Base-by-base conservation (phyloP, 1,140 invertebrate species). In the Globodera ellingtonae region DNA sequence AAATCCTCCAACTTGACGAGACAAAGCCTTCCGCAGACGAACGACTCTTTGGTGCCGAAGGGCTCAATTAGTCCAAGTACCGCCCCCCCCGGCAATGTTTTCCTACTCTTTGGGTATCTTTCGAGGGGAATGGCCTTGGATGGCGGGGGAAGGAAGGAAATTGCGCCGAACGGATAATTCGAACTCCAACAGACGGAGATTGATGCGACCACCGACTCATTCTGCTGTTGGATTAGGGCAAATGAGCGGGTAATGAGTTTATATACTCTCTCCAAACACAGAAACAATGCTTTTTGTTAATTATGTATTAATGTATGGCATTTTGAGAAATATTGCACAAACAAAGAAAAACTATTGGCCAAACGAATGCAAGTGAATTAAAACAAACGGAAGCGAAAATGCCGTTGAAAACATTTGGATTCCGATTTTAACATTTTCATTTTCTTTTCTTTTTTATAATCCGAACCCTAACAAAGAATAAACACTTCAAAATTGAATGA, bases 21-120 rank as follows among this genome's bases (percentile, higher is more conserved):
- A 62, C 56, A 62, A 62, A 62, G 56, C 56, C 56, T 62, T 62
- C 15, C 56, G 56, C 56, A 35, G 35, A 35, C 35, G 56, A 62
- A 10, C 10, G 56, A 62, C 56, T 62, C 56, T 62, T 62, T 62
- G 10, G 56, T 15, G 56, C 56, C 56, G 56, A 62, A 62, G 56
- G 56, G 56, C 56, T 62, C 56, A 62, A 62, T 62, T 62, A 62
- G 56, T 62, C 56, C 56, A 18, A 62, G 56, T 62, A 62, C 56
- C 35, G 13, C 15, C 56, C 56, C 56, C 15, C 56, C 56, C 56
- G 56, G 56, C 56, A 62, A 62, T 62, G 56, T 62, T 62, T 62
- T 62, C 56, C 56, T 62, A 62, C 6, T 52, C 50, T 4, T 62
- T 62, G 56, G 56, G 15, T 15, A 62, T 62, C 18, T 62, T 62